A percentile compares a stretch with the other conserved stretches of the same genome.
Evolutionary conservation across 2,797 vertebrate genomes (phyloP).

Genomic region (Schizothorax lantsangensis): DNA sequence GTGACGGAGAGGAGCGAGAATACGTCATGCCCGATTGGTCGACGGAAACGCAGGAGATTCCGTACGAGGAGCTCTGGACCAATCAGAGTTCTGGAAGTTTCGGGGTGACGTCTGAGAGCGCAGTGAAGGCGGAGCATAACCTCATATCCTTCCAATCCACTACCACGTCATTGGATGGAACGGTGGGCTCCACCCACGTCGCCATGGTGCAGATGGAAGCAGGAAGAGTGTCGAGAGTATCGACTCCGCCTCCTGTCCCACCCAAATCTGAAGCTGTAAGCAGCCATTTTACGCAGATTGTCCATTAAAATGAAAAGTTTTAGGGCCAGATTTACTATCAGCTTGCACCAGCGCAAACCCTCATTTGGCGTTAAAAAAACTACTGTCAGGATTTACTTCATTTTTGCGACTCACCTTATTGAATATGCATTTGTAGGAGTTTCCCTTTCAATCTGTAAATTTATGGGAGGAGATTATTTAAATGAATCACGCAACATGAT

Average conservation of each 20-base stretch:
- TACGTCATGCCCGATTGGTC: slow-evolving; percentile 93
- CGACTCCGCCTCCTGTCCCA: slow-evolving; percentile 88
- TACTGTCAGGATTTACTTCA: too few species aligned
- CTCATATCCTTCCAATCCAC: slow-evolving; percentile 84
- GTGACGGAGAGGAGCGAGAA: slow-evolving; percentile 84
- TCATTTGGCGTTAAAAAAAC: too few species aligned
- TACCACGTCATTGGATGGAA: slow-evolving; percentile 75
- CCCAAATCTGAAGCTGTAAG: slow-evolving; percentile 99
- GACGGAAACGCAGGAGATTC: slow-evolving; percentile 88
- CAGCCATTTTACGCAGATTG: slow-evolving; percentile 48
- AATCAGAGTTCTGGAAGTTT: slow-evolving; percentile 77
- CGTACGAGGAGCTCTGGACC: slow-evolving; percentile 97
- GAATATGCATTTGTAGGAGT: too few species aligned
- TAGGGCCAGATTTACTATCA: too few species aligned
- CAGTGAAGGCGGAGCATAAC: slow-evolving; percentile 81
- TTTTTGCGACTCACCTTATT: too few species aligned
- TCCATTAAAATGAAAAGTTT: background rate
- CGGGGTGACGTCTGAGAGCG: slow-evolving; percentile 72
- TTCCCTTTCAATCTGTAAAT: too few species aligned
- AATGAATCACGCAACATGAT: too few species aligned
- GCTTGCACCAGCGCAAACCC: too few species aligned
- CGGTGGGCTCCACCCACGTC: slow-evolving; percentile 70
- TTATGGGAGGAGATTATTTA: too few species aligned
- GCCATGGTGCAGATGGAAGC: slow-evolving; percentile 73
- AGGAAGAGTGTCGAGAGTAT: slow-evolving; percentile 77